Evolutionary conservation across 2,797 vertebrate genomes (phyloP).

Genomic region (Pipistrellus pipistrellus): DNA sequence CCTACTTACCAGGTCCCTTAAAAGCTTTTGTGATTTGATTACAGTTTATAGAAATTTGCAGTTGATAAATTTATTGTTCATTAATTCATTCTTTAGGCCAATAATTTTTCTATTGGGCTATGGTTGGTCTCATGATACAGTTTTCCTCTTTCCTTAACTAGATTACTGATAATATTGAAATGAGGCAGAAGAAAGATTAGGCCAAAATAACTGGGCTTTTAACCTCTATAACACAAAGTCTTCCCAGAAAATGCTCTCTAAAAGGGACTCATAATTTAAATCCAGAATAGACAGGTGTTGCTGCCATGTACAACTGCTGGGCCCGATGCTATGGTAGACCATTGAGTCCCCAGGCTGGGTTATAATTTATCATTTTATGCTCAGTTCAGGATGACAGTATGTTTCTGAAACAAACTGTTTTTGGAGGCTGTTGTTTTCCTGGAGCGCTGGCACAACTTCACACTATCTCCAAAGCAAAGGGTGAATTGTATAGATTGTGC

Average conservation of each 20-base stretch:
- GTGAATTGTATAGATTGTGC: neutral
- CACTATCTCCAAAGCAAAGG: neutral
- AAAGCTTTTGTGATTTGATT: neutral
- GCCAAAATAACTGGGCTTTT: neutral
- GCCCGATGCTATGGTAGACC: slow-evolving; percentile 78
- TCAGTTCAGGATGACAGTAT: slow-evolving; percentile 53
- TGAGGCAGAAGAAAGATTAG: neutral
- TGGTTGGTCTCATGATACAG: neutral
- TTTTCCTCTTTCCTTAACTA: neutral
- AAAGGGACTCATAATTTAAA: neutral
- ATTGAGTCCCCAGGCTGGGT: slow-evolving; percentile 59
- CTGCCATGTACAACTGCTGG: slow-evolving; percentile 76
- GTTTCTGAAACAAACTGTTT: neutral
- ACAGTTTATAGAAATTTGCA: neutral
- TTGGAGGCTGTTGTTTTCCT: neutral
- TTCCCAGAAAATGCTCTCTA: neutral
- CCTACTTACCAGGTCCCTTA: neutral
- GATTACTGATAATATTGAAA: neutral
- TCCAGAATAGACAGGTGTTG: neutral
- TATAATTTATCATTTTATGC: slow-evolving; percentile 76
- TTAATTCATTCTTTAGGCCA: neutral
- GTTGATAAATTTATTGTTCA: neutral
- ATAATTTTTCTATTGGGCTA: neutral
- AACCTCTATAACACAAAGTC: neutral
- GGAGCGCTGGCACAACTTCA: neutral